Conservation (phyloP, 2,113 vertebrate genomes). For the Pitta sordida region DNA sequence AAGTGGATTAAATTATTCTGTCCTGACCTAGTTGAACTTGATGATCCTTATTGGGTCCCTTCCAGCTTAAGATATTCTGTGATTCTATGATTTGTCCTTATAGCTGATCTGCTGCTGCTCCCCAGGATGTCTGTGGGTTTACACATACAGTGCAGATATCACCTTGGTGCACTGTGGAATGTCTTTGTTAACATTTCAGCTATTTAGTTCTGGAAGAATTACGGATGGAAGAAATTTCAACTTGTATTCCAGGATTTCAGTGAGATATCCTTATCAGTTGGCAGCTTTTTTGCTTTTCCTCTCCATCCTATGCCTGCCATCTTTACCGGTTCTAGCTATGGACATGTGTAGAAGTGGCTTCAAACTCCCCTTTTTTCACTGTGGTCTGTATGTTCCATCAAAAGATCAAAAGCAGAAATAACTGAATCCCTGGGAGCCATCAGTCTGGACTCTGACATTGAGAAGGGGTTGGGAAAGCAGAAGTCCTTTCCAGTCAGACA, state of each 20-base stretch:
- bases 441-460: neutral
- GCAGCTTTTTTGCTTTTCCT: neutral
- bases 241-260: neutral
- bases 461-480: neutral
- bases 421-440: neutral
- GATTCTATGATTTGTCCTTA: neutral
- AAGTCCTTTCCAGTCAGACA: neutral
- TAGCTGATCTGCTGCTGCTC: neutral
- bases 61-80: neutral
- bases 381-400: neutral
- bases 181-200: neutral
- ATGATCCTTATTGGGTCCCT: neutral
- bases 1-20: neutral
- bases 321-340: neutral
- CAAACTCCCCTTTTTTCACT: neutral
- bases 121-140: neutral
- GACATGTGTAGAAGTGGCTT: neutral
- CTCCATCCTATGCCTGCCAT: neutral
- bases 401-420: neutral
- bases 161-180: neutral
- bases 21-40: neutral
- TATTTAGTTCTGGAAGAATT: neutral
- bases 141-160: neutral
- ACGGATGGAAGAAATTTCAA: neutral
- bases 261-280: neutral